phyloP scores from a whole-genome alignment of 2,113 vertebrate species.

The Chroicocephalus ridibundus region DNA sequence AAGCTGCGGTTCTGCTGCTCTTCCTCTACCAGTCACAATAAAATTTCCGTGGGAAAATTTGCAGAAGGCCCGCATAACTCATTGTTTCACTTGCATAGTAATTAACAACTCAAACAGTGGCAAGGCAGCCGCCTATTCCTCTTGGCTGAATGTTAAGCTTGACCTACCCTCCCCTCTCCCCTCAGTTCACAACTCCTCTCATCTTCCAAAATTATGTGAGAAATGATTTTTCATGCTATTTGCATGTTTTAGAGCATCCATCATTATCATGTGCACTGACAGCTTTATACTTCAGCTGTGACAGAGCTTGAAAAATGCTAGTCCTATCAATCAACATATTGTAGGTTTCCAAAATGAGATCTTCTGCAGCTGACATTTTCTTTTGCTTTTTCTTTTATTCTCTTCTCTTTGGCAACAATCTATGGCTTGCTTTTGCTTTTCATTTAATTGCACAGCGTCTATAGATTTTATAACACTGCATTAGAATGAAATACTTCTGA shows the following conservation, averaged over 20 bases:
- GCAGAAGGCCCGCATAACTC: background rate
- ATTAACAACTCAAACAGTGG: conserved; percentile 44
- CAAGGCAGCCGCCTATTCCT: conserved; percentile 25
- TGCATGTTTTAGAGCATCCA: conserved; percentile 72
- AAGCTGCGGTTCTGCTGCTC: background rate
- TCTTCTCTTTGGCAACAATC: conserved; percentile 21
- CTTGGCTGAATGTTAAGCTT: conserved; percentile 53
- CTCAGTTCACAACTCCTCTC: conserved; percentile 63
- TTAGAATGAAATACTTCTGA: conserved; percentile 25
- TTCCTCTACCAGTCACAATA: background rate
- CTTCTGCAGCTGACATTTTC: conserved; percentile 39
- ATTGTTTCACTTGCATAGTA: conserved; percentile 51
- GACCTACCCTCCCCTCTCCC: conserved; percentile 44
- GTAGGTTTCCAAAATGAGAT: conserved; percentile 59
- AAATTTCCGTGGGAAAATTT: conserved; percentile 51
- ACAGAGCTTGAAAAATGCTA: conserved; percentile 70
- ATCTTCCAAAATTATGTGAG: conserved; percentile 70
- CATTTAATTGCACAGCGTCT: conserved; percentile 32
- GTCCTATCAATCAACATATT: conserved; percentile 66
- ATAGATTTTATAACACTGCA: background rate
- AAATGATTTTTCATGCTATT: conserved; percentile 69
- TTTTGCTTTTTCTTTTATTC: conserved; percentile 31
- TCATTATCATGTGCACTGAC: conserved; percentile 68
- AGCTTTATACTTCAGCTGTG: conserved; percentile 72
- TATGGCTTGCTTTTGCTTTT: conserved; percentile 26